phyloP scores from a whole-genome alignment of 2,888 invertebrate genomes.

The Pelosia muscerda region DNA sequence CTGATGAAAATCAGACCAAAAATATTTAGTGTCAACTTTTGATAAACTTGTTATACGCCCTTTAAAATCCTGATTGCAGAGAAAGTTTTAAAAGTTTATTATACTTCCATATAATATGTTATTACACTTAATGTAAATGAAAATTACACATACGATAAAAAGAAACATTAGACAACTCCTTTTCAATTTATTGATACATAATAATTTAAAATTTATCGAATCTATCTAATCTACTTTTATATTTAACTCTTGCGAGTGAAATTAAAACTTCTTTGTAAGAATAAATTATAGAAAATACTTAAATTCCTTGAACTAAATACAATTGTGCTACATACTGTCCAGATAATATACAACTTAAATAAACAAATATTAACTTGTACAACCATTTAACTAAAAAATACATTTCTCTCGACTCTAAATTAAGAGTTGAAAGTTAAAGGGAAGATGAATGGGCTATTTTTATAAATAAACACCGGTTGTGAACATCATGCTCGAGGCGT shows the following conservation, averaged over 20 bases:
- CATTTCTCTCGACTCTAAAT: slow-evolving; percentile 27
- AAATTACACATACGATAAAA: not conserved
- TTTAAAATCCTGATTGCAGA: slow-evolving; percentile 51
- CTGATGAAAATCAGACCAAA: slow-evolving; percentile 56
- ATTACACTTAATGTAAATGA: slow-evolving; percentile 5
- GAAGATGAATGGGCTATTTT: slow-evolving; percentile 72
- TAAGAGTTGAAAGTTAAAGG: slow-evolving; percentile 50
- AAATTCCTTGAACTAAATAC: too few relatives aligned
- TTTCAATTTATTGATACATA: not conserved
- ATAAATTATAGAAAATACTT: too few relatives aligned
- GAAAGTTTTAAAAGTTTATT: slow-evolving; percentile 47
- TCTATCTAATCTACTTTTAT: not conserved
- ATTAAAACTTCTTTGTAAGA: not conserved
- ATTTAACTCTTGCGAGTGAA: not conserved
- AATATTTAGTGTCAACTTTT: slow-evolving; percentile 36
- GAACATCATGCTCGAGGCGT: slow-evolving; percentile 62
- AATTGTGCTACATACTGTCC: too few relatives aligned
- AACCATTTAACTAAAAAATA: slow-evolving; percentile 4
- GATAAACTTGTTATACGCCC: slow-evolving; percentile 50
- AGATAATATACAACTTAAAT: not conserved
- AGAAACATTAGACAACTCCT: not conserved
- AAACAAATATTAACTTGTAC: not conserved
- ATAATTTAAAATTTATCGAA: not conserved
- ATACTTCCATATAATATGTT: slow-evolving; percentile 28
- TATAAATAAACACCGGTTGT: slow-evolving; percentile 75